Percentiles rank a stretch among this genome's conserved stretches.
Evolutionary conservation across 2,888 invertebrate species (phyloP).

Genomic region (Cheilosia urbana): DNA sequence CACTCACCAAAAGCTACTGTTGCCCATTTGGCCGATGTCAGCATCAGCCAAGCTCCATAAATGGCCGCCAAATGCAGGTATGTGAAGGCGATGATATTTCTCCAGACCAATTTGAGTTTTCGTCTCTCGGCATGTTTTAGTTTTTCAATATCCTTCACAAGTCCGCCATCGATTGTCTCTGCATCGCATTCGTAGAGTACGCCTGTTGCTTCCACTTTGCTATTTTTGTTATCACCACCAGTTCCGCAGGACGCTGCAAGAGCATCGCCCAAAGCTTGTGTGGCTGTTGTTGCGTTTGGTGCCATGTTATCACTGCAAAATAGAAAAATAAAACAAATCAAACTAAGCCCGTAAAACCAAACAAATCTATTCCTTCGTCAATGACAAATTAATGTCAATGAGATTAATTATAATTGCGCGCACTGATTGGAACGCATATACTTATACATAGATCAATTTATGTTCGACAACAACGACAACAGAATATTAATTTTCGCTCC

Average conservation of each 20-base stretch:
- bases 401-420: conserved; percentile 2
- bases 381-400: conserved; percentile 5
- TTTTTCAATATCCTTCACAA: conserved; percentile 85
- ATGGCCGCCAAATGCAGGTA: conserved; percentile 90
- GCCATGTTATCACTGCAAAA: conserved; percentile 78
- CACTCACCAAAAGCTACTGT: conserved; percentile 90
- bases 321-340: conserved; percentile 18
- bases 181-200: conserved; percentile 88
- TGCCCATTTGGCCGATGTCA: conserved; percentile 90
- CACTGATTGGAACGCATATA: not conserved
- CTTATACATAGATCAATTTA: not conserved
- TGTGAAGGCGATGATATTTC: conserved; percentile 91
- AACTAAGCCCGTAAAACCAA: not conserved
- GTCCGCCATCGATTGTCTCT: conserved; percentile 87
- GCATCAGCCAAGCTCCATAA: conserved; percentile 89
- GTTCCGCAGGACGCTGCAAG: conserved; percentile 78
- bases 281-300: conserved; percentile 83
- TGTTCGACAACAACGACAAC: not conserved
- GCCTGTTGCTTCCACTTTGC: conserved; percentile 84
- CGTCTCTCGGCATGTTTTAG: conserved; percentile 86
- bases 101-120: conserved; percentile 89
- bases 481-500: not conserved
- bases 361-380: not conserved
- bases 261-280: conserved; percentile 81
- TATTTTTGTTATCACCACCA: conserved; percentile 78